A percentile compares a stretch with the other conserved stretches of the same genome.
Evolutionary conservation across 2,888 invertebrate species (phyloP).

Genomic region (Odontothrips loti): DNA sequence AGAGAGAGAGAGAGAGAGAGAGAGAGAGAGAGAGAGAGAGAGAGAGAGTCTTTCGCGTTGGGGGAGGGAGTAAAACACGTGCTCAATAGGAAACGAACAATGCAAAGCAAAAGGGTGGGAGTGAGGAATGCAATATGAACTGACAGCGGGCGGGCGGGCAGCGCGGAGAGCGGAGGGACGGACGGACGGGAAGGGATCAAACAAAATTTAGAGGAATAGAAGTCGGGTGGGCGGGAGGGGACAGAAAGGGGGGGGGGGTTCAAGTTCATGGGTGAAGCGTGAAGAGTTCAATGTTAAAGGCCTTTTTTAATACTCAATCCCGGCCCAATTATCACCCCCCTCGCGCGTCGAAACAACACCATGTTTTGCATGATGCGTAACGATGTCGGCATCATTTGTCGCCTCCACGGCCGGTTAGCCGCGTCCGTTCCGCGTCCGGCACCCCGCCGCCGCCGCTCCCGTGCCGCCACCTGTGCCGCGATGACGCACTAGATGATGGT

Average conservation of each 20-base stretch:
- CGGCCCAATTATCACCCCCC: too few relatives aligned
- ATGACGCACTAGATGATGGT: neutral
- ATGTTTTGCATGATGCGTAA: constrained; percentile 5
- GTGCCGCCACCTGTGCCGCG: neutral
- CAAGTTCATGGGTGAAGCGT: neutral
- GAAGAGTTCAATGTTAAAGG: neutral
- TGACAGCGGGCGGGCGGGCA: neutral
- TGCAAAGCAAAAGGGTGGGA: neutral
- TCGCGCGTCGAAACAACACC: neutral
- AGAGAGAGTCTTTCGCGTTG: neutral
- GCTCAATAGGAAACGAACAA: neutral
- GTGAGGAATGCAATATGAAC: constrained; percentile 11
- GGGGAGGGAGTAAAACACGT: constrained; percentile 12
- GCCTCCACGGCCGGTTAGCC: neutral
- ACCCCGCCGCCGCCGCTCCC: neutral
- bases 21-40: too few relatives aligned
- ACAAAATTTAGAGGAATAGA: neutral
- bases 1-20: too few relatives aligned
- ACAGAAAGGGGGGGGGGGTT: neutral
- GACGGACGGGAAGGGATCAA: neutral
- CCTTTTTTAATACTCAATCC: too few relatives aligned
- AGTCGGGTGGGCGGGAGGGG: neutral
- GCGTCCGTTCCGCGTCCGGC: constrained; percentile 6
- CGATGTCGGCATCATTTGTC: neutral
- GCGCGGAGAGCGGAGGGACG: neutral